Evolutionary conservation across 2,888 invertebrate genomes (phyloP).

Genomic region (Pachydiplax longipennis): DNA sequence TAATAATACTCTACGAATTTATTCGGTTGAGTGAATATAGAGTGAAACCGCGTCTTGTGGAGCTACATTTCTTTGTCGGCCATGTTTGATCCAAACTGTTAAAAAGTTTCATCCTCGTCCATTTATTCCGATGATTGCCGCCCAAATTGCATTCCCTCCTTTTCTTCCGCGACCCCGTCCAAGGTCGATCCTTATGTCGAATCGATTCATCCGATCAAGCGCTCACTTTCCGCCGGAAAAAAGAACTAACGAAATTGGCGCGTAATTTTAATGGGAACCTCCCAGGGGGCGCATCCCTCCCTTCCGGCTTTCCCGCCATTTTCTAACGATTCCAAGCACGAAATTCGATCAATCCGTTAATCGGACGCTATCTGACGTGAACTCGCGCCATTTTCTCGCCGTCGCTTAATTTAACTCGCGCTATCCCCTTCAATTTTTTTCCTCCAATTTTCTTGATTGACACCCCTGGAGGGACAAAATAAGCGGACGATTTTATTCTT

Average conservation of each 20-base stretch:
- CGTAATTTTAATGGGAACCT: conserved; percentile 35
- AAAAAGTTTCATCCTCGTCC: not conserved
- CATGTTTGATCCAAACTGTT: too few relatives aligned
- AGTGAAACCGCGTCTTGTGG: too few relatives aligned
- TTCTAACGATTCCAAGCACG: not conserved
- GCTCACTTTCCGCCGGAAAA: conserved; percentile 25
- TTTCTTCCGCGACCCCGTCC: not conserved
- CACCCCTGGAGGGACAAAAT: not conserved
- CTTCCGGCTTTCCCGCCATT: not conserved
- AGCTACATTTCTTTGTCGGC: too few relatives aligned
- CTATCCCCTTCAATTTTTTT: not conserved
- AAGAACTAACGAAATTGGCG: conserved; percentile 29
- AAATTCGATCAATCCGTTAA: not conserved
- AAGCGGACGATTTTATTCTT: not conserved
- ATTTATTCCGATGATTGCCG: not conserved
- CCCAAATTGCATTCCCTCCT: not conserved
- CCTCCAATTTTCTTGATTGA: not conserved
- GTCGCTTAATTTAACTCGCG: not conserved
- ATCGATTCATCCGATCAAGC: not conserved
- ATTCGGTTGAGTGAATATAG: too few relatives aligned
- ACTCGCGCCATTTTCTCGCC: not conserved
- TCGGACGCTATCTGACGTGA: not conserved
- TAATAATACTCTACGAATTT: too few relatives aligned
- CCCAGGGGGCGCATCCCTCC: not conserved
- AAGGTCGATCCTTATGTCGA: not conserved